A percentile compares a stretch with the other conserved stretches of the same genome.
phyloP scores from a whole-genome alignment of 2,888 invertebrate genomes.

The Agrilus cyanescens region DNA sequence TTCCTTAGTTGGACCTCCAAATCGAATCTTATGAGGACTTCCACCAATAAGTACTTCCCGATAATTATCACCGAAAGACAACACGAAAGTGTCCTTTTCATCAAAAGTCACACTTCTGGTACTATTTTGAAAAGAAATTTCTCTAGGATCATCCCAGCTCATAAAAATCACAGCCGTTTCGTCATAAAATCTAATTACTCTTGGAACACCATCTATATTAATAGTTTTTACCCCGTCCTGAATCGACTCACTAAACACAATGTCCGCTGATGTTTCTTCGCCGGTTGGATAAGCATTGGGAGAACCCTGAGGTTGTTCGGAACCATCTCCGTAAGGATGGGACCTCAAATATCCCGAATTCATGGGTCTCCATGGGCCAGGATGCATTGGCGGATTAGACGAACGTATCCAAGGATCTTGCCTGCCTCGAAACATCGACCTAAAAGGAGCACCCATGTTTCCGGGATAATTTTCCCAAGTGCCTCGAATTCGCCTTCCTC shows the following conservation, averaged over 20 bases:
- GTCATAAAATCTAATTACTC: conserved; percentile 79
- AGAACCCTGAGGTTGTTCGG: conserved; percentile 6
- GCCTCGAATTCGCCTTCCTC: conserved; percentile 11
- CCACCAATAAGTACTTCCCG: conserved; percentile 64
- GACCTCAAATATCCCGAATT: conserved; percentile 14
- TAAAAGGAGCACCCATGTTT: conserved; percentile 10
- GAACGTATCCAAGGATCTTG: conserved; percentile 20
- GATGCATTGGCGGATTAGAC: conserved; percentile 17
- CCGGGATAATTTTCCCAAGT: conserved; percentile 8
- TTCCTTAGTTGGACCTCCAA: conserved; percentile 88
- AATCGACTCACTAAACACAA: conserved; percentile 42
- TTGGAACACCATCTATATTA: conserved; percentile 66
- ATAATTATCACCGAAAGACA: conserved; percentile 56
- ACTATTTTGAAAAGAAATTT: conserved; percentile 76
- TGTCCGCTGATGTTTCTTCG: conserved; percentile 9
- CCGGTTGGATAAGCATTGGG: conserved; percentile 5
- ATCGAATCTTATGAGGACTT: conserved; percentile 62
- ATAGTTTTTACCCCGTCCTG: conserved; percentile 67
- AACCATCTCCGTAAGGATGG: background rate
- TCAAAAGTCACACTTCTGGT: conserved; percentile 62
- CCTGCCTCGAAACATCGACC: conserved; percentile 14
- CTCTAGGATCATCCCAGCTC: conserved; percentile 75
- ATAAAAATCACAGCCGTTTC: conserved; percentile 75
- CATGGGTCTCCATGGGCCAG: conserved; percentile 20
- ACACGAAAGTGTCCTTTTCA: conserved; percentile 56